Percentiles rank a stretch among this genome's conserved stretches.
These are phyloP conservation scores for Cylindroiulus punctatus DNA, from an alignment of 2,888 invertebrate genomes.

Conservation along the genomic window DNA sequence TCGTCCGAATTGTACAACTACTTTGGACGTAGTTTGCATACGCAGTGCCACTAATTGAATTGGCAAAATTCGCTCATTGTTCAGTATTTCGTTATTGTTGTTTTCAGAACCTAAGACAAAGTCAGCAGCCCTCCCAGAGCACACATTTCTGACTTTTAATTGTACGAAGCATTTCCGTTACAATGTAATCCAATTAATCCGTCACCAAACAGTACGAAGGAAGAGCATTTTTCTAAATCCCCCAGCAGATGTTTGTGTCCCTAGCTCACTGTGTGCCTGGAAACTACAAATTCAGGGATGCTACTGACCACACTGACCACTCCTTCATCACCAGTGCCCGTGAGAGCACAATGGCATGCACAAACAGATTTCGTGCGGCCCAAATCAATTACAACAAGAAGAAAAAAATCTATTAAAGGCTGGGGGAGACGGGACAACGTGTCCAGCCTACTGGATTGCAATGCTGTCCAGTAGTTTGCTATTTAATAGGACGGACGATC, in stretches of 20 bases:
- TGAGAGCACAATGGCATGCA: not conserved
- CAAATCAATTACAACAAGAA: slow-evolving; percentile 22
- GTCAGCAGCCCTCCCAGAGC: not conserved
- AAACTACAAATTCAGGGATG: not conserved
- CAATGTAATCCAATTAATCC: slow-evolving; percentile 29
- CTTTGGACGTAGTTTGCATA: no score
- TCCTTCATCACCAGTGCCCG: slow-evolving; percentile 10
- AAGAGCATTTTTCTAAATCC: not conserved
- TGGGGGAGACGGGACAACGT: slow-evolving; percentile 4
- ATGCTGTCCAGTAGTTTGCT: not conserved
- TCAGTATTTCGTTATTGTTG: not conserved
- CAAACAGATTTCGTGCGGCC: not conserved
- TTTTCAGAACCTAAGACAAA: not conserved
- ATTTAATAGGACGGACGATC: slow-evolving; percentile 17
- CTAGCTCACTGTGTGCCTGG: not conserved
- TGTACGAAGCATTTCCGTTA: slow-evolving; percentile 17
- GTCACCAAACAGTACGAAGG: not conserved
- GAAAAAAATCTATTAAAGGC: slow-evolving; percentile 23
- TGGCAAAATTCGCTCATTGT: not conserved
- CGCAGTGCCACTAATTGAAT: not conserved
- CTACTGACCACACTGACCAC: not conserved
- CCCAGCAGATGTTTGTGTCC: slow-evolving; percentile 24
- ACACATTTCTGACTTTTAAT: slow-evolving; percentile 9
- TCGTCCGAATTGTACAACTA: no score
- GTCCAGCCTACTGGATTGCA: not conserved